phyloP scores from a whole-genome alignment of 2,797 vertebrate genomes.

The Micrastur ruficollis region DNA sequence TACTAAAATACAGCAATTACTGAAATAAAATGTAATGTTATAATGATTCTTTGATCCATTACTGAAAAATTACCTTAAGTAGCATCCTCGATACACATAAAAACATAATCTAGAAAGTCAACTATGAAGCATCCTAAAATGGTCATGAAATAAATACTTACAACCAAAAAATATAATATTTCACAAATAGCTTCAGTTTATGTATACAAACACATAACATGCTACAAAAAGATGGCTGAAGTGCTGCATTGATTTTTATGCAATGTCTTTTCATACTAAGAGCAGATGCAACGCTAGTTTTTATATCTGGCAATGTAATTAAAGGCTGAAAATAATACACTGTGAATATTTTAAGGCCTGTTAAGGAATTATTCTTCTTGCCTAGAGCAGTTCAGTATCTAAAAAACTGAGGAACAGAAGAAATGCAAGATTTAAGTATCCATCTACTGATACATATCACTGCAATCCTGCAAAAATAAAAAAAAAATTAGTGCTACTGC shows the following conservation, averaged over 20 bases:
- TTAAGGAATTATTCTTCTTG: not conserved
- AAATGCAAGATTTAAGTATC: not conserved
- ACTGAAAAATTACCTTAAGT: not conserved
- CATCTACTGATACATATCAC: not conserved
- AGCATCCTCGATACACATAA: not conserved
- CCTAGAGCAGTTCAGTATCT: not conserved
- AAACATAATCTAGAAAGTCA: not conserved
- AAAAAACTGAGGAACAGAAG: not conserved
- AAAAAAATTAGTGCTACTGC: not conserved
- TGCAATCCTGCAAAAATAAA: not conserved
- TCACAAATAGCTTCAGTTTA: not conserved
- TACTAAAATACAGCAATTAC: not conserved
- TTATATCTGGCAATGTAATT: not conserved
- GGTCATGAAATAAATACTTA: not conserved
- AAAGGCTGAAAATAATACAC: not conserved
- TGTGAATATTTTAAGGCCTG: not conserved
- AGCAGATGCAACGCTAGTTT: not conserved
- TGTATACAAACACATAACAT: not conserved
- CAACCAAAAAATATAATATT: not conserved
- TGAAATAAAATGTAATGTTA: not conserved
- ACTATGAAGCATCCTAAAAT: not conserved
- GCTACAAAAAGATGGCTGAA: not conserved
- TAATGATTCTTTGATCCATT: not conserved
- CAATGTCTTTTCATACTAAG: not conserved
- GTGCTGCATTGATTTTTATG: not conserved